Evolutionary conservation across 2,888 invertebrate species (phyloP).

Genomic region (Acanthosepion lycidas): DNA sequence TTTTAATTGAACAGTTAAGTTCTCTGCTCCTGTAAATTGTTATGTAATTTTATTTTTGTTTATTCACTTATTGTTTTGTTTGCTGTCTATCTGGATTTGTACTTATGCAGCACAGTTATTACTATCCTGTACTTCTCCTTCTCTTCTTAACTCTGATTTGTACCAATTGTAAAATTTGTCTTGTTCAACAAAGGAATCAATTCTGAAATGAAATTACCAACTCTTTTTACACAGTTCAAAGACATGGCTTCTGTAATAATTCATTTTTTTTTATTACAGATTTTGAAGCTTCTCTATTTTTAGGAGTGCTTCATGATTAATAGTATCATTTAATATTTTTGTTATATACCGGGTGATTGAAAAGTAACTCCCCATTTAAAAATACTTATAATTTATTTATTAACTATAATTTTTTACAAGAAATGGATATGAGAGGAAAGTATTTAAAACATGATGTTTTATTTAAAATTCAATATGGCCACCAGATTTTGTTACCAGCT

Average conservation of each 20-base stretch:
- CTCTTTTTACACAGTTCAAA: no score
- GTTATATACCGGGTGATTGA: neutral
- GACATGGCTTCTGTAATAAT: no score
- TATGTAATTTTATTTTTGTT: neutral
- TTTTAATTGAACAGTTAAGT: neutral
- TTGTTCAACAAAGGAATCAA: neutral
- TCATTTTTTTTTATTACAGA: no score
- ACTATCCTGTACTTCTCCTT: neutral
- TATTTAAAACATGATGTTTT: no score
- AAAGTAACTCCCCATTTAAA: no score
- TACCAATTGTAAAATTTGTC: neutral
- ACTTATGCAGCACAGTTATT: neutral
- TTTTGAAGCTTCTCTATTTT: no score
- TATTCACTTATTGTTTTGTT: neutral
- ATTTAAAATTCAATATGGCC: no score
- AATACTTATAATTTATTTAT: no score
- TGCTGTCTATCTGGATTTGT: neutral
- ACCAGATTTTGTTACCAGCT: no score
- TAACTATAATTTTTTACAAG: no score
- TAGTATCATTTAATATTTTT: neutral
- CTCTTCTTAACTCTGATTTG: neutral
- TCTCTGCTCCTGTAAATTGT: neutral
- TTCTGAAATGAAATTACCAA: neutral
- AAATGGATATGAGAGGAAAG: no score
- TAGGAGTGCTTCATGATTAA: neutral